phyloP scores from a whole-genome alignment of 2,888 invertebrate genomes.

The Dolichomitus sp. region DNA sequence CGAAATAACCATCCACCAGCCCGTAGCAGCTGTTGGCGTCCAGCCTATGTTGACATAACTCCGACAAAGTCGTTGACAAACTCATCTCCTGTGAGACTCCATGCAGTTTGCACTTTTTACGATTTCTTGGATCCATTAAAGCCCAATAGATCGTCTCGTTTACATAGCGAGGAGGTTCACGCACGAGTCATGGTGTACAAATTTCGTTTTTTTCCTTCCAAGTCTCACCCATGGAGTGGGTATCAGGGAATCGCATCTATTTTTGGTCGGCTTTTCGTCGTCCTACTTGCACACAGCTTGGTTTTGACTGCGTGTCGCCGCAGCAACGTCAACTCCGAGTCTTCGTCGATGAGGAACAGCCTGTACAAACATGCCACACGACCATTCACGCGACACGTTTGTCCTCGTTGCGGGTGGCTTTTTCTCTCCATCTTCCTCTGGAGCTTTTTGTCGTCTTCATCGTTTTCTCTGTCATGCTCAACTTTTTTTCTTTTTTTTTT shows the following conservation, averaged over 20 bases:
- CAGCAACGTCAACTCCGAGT: constrained; percentile 51
- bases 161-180: constrained; percentile 27
- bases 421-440: constrained; percentile 30
- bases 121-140: constrained; percentile 82
- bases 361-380: constrained; percentile 69
- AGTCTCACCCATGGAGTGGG: constrained; percentile 2
- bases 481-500: constrained; percentile 35
- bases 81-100: constrained; percentile 70
- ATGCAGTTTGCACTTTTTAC: constrained; percentile 79
- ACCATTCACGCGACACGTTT: constrained; percentile 68
- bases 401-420: constrained; percentile 62
- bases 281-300: constrained; percentile 35
- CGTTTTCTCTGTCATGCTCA: constrained; percentile 59
- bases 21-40: constrained; percentile 82
- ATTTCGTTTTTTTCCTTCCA: constrained; percentile 23
- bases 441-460: constrained; percentile 53
- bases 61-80: constrained; percentile 86
- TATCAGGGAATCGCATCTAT: constrained; percentile 58
- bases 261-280: constrained; percentile 63
- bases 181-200: constrained; percentile 28
- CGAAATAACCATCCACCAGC: constrained; percentile 81
- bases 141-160: constrained; percentile 77
- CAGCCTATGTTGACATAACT: constrained; percentile 83
- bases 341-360: constrained; percentile 69
- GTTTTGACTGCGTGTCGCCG: constrained; percentile 30